A percentile compares a stretch with the other conserved stretches of the same genome.
phyloP scores from a whole-genome alignment of 2,797 vertebrate species.

The Sciurus carolinensis region DNA sequence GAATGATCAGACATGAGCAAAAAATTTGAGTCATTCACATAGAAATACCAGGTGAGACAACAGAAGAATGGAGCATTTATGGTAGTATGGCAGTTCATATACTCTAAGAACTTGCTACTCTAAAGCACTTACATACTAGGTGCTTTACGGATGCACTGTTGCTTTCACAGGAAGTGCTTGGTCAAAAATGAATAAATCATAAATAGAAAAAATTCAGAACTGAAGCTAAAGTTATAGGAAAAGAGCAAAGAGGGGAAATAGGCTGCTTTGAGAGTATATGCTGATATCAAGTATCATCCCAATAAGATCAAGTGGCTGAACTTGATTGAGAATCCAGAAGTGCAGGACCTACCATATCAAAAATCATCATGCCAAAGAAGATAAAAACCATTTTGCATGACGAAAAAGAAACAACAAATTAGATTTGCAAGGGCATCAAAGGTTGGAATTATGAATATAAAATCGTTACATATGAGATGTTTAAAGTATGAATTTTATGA shows the following conservation, averaged over 20 bases:
- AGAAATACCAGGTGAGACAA: conserved; percentile 1
- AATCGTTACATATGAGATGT: not conserved
- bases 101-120: not conserved
- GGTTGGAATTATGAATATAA: not conserved
- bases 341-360: not conserved
- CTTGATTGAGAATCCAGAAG: not conserved
- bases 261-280: not conserved
- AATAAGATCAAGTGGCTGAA: not conserved
- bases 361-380: not conserved
- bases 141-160: not conserved
- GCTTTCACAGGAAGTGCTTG: not conserved
- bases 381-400: not conserved
- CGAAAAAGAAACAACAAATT: not conserved
- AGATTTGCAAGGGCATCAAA: not conserved
- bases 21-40: not conserved
- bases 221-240: not conserved
- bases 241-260: not conserved
- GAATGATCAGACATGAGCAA: not conserved
- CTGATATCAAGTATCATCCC: not conserved
- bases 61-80: not conserved
- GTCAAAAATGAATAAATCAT: not conserved
- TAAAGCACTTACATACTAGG: not conserved
- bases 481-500: not conserved
- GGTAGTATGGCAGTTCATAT: not conserved
- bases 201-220: not conserved